A percentile compares a stretch with the other conserved stretches of the same genome.
These are phyloP conservation scores for Babylonia areolata DNA, from an alignment of 1,140 invertebrate genomes.

Conservation along the genomic window DNA sequence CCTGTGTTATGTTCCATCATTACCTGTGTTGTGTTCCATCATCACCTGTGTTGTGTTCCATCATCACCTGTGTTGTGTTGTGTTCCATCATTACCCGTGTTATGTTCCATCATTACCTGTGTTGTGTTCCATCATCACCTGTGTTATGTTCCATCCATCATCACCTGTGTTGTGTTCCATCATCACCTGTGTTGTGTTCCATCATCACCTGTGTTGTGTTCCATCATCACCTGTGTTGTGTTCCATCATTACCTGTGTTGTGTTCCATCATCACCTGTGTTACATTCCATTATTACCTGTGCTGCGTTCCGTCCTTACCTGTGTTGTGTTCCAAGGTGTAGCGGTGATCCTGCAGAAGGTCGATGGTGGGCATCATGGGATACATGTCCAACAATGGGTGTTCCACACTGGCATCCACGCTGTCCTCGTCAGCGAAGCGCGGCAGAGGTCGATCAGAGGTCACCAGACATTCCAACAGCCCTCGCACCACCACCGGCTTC, in stretches of 20 bases:
- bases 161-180: constrained; percentile 83
- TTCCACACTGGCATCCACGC: constrained; percentile 67
- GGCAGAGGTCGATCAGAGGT: constrained; percentile 80
- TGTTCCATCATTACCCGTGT: too few relatives aligned
- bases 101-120: too few relatives aligned
- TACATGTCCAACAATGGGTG: constrained; percentile 82
- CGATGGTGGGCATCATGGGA: constrained; percentile 84
- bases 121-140: too few relatives aligned
- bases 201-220: constrained; percentile 81
- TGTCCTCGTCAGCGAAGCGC: constrained; percentile 77
- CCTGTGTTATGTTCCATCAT: too few relatives aligned
- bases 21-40: too few relatives aligned
- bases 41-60: too few relatives aligned
- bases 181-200: constrained; percentile 81
- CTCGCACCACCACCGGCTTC: constrained; percentile 81
- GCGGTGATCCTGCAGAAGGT: constrained; percentile 81
- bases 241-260: constrained; percentile 60
- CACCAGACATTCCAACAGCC: constrained; percentile 81
- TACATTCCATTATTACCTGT: constrained; percentile 81
- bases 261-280: not conserved
- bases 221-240: constrained; percentile 80
- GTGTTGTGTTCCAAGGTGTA: constrained; percentile 81
- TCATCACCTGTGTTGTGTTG: too few relatives aligned
- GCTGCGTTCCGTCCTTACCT: constrained; percentile 81
- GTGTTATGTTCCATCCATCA: too few relatives aligned